Evolutionary conservation across 53 echinoderm and acorn worm species (phyloP).

Genomic region (Actinopyga echinites): DNA sequence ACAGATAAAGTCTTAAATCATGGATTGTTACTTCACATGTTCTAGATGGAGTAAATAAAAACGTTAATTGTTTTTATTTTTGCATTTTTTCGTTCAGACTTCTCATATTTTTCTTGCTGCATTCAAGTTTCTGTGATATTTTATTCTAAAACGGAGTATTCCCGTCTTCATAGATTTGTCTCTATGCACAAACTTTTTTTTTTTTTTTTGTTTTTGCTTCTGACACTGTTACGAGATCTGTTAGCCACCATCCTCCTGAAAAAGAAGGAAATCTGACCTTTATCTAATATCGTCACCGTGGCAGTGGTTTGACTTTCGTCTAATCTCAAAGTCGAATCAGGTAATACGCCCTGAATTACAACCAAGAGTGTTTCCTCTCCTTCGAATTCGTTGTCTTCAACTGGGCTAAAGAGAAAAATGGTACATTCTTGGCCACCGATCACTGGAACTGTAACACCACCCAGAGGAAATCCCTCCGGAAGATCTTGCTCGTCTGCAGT

Average conservation of each 20-base stretch:
- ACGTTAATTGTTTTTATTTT: no score
- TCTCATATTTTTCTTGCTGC: no score
- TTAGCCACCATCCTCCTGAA: no score
- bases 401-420: not conserved
- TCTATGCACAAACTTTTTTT: not conserved
- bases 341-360: not conserved
- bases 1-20: no score
- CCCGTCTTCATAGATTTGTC: not conserved
- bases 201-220: no score
- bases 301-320: not conserved
- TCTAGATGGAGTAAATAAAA: no score
- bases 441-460: not conserved
- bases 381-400: not conserved
- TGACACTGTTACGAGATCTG: no score
- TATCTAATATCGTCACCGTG: not conserved
- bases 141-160: no score
- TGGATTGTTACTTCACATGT: no score
- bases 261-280: not conserved
- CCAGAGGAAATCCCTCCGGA: not conserved
- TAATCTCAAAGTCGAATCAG: constrained; percentile 2
- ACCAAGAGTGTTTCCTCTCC: not conserved
- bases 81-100: no score
- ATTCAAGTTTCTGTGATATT: no score
- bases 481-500: not conserved
- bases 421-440: not conserved